Percentiles rank a stretch among this genome's conserved stretches.
These are phyloP conservation scores for Drosophila suzukii DNA, from an alignment of 1,140 invertebrate genomes.

Conservation along the genomic window DNA sequence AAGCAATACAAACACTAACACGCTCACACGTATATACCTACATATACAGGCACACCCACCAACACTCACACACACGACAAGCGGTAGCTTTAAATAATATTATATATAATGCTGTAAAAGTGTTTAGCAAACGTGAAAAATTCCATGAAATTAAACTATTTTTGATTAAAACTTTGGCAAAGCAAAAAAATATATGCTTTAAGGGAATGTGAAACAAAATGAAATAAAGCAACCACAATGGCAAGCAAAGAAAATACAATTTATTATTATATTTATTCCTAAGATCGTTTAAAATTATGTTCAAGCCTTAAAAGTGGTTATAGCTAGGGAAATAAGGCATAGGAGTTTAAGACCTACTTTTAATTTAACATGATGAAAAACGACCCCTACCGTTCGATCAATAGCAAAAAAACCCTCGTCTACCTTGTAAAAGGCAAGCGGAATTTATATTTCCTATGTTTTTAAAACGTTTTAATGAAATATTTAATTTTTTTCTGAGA, in stretches of 20 bases:
- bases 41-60: conserved; percentile 30
- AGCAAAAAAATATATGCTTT: conserved; percentile 34
- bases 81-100: conserved; percentile 69
- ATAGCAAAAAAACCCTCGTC: conserved; percentile 12
- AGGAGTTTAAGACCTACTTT: neutral
- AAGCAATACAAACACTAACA: conserved; percentile 57
- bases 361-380: too few species aligned
- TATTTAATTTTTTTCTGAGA: conserved; percentile 76
- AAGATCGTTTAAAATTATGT: conserved; percentile 46
- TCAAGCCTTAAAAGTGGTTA: conserved; percentile 14
- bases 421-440: conserved; percentile 22
- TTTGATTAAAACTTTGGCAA: conserved; percentile 75
- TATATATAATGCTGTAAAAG: conserved; percentile 61
- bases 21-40: conserved; percentile 12
- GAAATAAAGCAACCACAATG: conserved; percentile 16
- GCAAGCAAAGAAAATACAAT: conserved; percentile 29
- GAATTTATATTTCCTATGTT: conserved; percentile 45
- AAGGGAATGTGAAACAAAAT: conserved; percentile 47
- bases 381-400: neutral
- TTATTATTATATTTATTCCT: conserved; percentile 48
- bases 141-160: conserved; percentile 64
- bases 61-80: conserved; percentile 35
- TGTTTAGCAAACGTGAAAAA: conserved; percentile 38
- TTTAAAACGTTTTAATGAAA: conserved; percentile 58
- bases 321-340: conserved; percentile 13